phyloP scores from a whole-genome alignment of 2,797 vertebrate species.

The Anableps anableps region DNA sequence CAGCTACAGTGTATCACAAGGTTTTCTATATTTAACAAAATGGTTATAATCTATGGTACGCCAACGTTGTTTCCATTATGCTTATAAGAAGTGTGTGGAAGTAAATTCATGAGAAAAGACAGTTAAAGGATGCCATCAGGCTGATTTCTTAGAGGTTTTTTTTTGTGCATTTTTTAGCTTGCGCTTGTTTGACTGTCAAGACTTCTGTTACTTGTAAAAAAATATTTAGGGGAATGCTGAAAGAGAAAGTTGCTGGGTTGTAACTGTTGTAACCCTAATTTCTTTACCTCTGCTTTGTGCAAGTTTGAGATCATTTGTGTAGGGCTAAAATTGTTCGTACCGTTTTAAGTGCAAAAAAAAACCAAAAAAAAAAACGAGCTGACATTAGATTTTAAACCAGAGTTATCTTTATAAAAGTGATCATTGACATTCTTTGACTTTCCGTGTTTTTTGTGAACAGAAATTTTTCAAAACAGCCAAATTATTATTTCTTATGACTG shows the following conservation, averaged over 20 bases:
- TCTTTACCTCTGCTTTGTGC: neutral
- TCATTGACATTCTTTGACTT: neutral
- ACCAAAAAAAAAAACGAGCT: neutral
- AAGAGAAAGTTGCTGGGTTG: neutral
- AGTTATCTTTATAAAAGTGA: neutral
- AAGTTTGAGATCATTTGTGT: neutral
- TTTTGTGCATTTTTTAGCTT: neutral
- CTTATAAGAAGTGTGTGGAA: neutral
- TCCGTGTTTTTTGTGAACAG: neutral
- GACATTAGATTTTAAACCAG: neutral
- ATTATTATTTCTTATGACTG: neutral
- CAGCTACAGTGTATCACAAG: neutral
- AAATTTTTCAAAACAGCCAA: neutral
- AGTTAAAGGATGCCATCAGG: neutral
- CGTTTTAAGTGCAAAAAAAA: neutral
- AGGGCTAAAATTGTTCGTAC: neutral
- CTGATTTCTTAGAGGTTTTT: neutral
- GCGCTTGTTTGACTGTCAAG: neutral
- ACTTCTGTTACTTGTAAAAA: too few species aligned
- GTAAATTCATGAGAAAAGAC: neutral
- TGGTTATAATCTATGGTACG: neutral
- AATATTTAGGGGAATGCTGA: neutral
- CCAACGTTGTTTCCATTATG: neutral
- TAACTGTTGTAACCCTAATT: neutral
- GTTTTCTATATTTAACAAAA: neutral